Conservation (phyloP, 2,797 vertebrate species). For the Peromyscus attwateri region DNA sequence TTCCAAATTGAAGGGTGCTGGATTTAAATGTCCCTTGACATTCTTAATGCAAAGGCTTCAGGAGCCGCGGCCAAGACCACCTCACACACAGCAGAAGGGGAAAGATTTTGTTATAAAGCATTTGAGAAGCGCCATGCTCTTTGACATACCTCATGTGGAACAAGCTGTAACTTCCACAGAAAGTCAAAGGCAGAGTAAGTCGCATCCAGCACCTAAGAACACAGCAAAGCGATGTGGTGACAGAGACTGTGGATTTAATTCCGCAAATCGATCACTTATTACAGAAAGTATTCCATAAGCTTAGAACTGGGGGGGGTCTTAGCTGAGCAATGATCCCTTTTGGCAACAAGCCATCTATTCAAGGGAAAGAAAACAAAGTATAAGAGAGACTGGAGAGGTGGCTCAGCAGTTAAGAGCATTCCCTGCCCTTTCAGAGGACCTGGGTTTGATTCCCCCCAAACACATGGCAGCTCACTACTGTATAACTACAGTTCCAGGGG, state of each 20-base stretch:
- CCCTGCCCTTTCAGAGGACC: neutral
- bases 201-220: neutral
- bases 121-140: neutral
- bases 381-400: neutral
- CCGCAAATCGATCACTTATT: neutral
- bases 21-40: neutral
- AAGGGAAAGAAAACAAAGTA: neutral
- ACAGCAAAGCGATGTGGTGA: neutral
- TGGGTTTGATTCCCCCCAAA: neutral
- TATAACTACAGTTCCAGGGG: neutral
- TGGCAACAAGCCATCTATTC: neutral
- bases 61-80: neutral
- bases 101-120: neutral
- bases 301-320: neutral
- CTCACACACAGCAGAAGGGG: neutral
- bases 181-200: neutral
- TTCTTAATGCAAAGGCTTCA: constrained; percentile 32
- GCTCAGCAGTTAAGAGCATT: neutral
- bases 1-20: constrained; percentile 34
- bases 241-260: constrained; percentile 10
- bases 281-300: neutral
- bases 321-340: neutral
- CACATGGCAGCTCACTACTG: no score
- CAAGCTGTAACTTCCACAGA: neutral
- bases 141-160: neutral